Evolutionary conservation across 1,140 invertebrate genomes (phyloP).

Genomic region (Zaprionus lachaisei): DNA sequence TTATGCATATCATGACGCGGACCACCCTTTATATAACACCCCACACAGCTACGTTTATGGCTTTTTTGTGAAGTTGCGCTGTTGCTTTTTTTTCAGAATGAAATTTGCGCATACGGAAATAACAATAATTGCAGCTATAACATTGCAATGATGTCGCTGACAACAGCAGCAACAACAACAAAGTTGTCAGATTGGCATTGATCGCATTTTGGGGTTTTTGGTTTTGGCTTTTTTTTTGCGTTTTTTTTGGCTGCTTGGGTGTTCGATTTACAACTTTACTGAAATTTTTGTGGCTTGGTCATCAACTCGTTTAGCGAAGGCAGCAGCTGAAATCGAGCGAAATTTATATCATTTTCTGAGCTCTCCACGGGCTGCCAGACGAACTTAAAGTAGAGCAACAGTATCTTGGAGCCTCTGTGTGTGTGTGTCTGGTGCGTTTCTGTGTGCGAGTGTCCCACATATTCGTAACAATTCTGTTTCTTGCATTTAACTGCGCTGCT

Average conservation of each 20-base stretch:
- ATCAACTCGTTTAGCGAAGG: slow-evolving; percentile 66
- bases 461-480: slow-evolving; percentile 31
- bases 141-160: slow-evolving; percentile 63
- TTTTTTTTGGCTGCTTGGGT: slow-evolving; percentile 27
- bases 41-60: not conserved
- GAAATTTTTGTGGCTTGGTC: slow-evolving; percentile 69
- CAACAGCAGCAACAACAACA: slow-evolving; percentile 47
- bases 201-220: slow-evolving; percentile 44
- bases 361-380: slow-evolving; percentile 30
- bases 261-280: slow-evolving; percentile 66
- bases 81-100: slow-evolving; percentile 58
- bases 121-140: slow-evolving; percentile 78
- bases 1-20: not conserved
- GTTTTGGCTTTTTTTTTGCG: slow-evolving; percentile 13
- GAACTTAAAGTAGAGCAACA: slow-evolving; percentile 47
- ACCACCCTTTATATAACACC: slow-evolving; percentile 37
- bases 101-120: slow-evolving; percentile 74
- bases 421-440: not conserved
- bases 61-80: slow-evolving; percentile 39
- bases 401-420: slow-evolving; percentile 6
- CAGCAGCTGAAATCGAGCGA: slow-evolving; percentile 31
- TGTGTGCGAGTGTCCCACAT: slow-evolving; percentile 48
- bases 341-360: slow-evolving; percentile 43
- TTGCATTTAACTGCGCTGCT: slow-evolving; percentile 45
- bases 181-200: slow-evolving; percentile 66